Conservation (phyloP, 2,797 vertebrate genomes). For the Danio choprae region DNA sequence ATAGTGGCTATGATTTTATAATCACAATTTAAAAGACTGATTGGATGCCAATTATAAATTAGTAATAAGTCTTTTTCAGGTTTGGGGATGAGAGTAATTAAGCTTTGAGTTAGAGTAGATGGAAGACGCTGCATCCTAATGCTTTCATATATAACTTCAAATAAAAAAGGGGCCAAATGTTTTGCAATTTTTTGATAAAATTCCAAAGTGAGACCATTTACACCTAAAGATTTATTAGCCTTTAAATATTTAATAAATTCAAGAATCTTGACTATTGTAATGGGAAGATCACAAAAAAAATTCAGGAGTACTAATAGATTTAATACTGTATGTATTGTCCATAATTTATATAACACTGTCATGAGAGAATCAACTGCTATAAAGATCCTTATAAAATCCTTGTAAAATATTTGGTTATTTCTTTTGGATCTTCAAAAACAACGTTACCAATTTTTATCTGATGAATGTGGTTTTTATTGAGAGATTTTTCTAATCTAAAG, state of each 20-base stretch:
- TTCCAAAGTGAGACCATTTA: slow-evolving; percentile 18
- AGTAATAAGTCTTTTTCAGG: slow-evolving; percentile 16
- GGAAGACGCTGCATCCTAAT: neutral
- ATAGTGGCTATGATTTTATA: slow-evolving; percentile 37
- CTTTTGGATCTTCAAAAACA: slow-evolving; percentile 8
- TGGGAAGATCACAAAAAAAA: slow-evolving; percentile 6
- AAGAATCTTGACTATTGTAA: neutral
- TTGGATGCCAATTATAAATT: slow-evolving; percentile 7
- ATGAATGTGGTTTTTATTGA: slow-evolving; percentile 13
- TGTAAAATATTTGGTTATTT: slow-evolving; percentile 3
- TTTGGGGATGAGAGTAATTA: slow-evolving; percentile 37
- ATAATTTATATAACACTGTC: neutral
- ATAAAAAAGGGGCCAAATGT: slow-evolving; percentile 3
- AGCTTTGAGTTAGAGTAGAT: neutral
- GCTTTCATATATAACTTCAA: slow-evolving; percentile 10
- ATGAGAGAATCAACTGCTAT: neutral
- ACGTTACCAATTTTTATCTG: neutral
- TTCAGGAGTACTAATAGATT: neutral
- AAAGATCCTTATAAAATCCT: slow-evolving; percentile 15
- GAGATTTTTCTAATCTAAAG: too few species aligned
- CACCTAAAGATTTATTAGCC: neutral
- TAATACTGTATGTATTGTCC: neutral
- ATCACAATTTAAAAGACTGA: slow-evolving; percentile 31
- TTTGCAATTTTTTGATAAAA: slow-evolving; percentile 20
- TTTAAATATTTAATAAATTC: slow-evolving; percentile 4